Evolutionary conservation across 2,888 invertebrate genomes (phyloP), one percentile per base, ranked within the genome.

Genomic region (Apotomis capreana): DNA sequence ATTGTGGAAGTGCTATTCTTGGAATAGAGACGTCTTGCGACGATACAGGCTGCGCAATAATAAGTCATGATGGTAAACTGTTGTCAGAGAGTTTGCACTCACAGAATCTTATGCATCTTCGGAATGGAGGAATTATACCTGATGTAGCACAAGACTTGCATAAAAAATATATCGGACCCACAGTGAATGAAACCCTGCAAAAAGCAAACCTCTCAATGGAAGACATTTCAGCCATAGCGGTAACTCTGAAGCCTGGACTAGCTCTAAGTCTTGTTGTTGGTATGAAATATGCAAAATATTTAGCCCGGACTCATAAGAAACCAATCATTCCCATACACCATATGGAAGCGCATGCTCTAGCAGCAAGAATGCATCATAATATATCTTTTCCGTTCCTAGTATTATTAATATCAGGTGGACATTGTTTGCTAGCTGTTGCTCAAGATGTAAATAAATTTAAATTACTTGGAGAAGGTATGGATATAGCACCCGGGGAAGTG

Each of bases 11-110:
- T 15, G 72, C 72, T 61, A 89, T 99, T 74, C 92, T 99, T 69
- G 99, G 99, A n/a, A 99, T 99, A 80, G 99, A 99, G 94, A 98
- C 98, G 3, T 99, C 99, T 70, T 99, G 99, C 86, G 99, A 99
- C 93, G 99, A 99, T 84, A 99, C 99, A 0, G 99, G 98, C 12
- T 97, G 97, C 83, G 99, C 98, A 46, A 94, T 99, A 77, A 95
- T 99, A 6, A 95, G 97, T 87, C 93, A 92, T 12, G 84, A 94
- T 73, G 97, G 97, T 37, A 91, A 94, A 77, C 92, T 99, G 76
- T 84, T 98, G 58, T 97, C 97, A n/a, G 97, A 99, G 91, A 94
- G 95, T 55, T 87, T 97, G 62, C 90, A 96, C 83, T 98, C 98
- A 0, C 99, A 99, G 88, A 96, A 96, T 78, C 86, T 95, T 76